Percentiles rank a stretch among this genome's conserved stretches.
Evolutionary conservation across 2,888 invertebrate species (phyloP).

Genomic region (Drosophila koepferae): DNA sequence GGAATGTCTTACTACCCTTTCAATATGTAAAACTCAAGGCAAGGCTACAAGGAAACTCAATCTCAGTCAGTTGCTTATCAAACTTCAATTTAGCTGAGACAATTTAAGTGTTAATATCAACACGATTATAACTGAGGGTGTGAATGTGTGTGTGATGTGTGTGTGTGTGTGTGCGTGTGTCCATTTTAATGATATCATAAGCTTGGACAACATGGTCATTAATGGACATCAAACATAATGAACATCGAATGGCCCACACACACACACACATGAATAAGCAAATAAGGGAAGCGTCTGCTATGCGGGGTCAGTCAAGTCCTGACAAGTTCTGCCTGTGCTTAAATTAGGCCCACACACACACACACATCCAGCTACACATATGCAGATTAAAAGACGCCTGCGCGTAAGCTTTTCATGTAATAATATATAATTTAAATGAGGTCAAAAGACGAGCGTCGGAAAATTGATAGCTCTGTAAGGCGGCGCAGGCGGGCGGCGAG

Average conservation of each 20-base stretch:
- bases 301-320: slow-evolving; percentile 32
- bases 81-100: slow-evolving; percentile 27
- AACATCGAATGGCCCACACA: slow-evolving; percentile 33
- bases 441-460: slow-evolving; percentile 15
- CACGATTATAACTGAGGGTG: slow-evolving; percentile 25
- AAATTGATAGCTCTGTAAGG: slow-evolving; percentile 16
- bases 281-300: slow-evolving; percentile 11
- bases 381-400: slow-evolving; percentile 39
- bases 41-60: slow-evolving; percentile 12
- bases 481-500: background rate
- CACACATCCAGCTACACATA: slow-evolving; percentile 12
- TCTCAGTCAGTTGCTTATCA: slow-evolving; percentile 25
- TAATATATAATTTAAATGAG: slow-evolving; percentile 56
- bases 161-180: slow-evolving; percentile 26
- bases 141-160: slow-evolving; percentile 9
- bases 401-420: slow-evolving; percentile 25
- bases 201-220: slow-evolving; percentile 66
- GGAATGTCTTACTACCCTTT: background rate
- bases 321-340: slow-evolving; percentile 47
- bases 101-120: slow-evolving; percentile 41
- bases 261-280: slow-evolving; percentile 16
- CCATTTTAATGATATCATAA: slow-evolving; percentile 64
- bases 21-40: background rate
- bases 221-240: slow-evolving; percentile 65
- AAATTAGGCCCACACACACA: slow-evolving; percentile 46